Evolutionary conservation across 2,113 vertebrate genomes (phyloP).

Genomic region (Archocentrus centrarchus): DNA sequence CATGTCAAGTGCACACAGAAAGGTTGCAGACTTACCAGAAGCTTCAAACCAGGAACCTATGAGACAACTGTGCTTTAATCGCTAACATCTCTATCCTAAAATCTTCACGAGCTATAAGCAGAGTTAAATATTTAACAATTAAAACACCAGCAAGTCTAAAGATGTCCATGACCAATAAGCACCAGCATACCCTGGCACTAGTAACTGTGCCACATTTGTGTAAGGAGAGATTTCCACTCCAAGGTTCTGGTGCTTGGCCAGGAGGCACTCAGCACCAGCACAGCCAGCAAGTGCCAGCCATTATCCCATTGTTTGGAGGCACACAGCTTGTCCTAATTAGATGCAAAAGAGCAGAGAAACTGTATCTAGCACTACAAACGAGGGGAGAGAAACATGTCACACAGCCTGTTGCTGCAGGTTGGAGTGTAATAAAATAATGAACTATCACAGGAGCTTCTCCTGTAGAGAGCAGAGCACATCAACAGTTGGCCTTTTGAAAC

Average conservation of each 20-base stretch:
- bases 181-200: conserved; percentile 17
- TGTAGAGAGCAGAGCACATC: conserved; percentile 32
- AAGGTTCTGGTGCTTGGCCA: conserved; percentile 48
- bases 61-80: background rate
- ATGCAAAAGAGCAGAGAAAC: conserved; percentile 70
- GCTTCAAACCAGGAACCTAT: background rate
- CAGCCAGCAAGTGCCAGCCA: conserved; percentile 63
- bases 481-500: conserved; percentile 56
- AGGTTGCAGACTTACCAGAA: background rate
- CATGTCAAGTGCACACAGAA: background rate
- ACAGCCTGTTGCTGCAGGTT: conserved; percentile 54
- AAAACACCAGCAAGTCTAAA: background rate
- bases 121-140: conserved; percentile 3
- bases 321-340: conserved; percentile 75
- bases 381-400: conserved; percentile 53
- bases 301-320: conserved; percentile 77
- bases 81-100: background rate
- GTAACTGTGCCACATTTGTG: conserved; percentile 40
- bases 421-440: conserved; percentile 74
- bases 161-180: conserved; percentile 6
- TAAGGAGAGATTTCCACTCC: conserved; percentile 49
- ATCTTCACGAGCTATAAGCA: background rate
- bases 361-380: conserved; percentile 61
- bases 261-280: conserved; percentile 38
- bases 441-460: conserved; percentile 59